Evolutionary conservation across 2,113 vertebrate genomes (phyloP).

Genomic region (Carassius auratus): DNA sequence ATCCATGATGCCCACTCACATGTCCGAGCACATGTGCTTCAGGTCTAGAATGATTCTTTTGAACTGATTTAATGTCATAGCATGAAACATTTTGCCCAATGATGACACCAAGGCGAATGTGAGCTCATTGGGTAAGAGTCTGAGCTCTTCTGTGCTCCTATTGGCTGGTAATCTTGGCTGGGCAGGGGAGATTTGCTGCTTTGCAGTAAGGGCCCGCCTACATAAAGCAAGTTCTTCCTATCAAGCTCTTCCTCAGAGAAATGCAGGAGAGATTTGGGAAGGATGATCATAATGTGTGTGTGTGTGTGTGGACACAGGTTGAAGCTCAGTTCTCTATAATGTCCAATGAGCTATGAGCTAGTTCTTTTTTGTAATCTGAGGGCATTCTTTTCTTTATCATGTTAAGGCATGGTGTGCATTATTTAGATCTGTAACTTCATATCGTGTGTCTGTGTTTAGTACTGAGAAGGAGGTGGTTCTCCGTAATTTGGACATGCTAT

Average conservation of each 20-base stretch:
- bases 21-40: slow-evolving; percentile 87
- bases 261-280: slow-evolving; percentile 19
- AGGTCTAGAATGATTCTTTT: slow-evolving; percentile 73
- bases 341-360: slow-evolving; percentile 36
- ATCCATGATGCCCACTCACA: slow-evolving; percentile 84
- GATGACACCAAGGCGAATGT: slow-evolving; percentile 64
- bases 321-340: slow-evolving; percentile 32
- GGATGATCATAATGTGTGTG: slow-evolving; percentile 7
- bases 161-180: slow-evolving; percentile 60
- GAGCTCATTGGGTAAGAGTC: slow-evolving; percentile 47
- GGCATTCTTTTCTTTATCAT: slow-evolving; percentile 3
- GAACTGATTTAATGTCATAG: background rate
- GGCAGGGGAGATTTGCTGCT: slow-evolving; percentile 45
- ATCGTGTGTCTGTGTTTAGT: slow-evolving; percentile 65
- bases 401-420: background rate
- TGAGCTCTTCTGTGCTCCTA: slow-evolving; percentile 37
- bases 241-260: slow-evolving; percentile 25
- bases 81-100: slow-evolving; percentile 27
- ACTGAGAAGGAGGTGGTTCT: slow-evolving; percentile 90
- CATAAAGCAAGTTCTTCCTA: slow-evolving; percentile 23
- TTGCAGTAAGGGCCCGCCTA: slow-evolving; percentile 61
- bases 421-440: background rate
- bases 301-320: background rate
- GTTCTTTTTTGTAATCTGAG: slow-evolving; percentile 57
- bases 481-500: slow-evolving; percentile 92